Evolutionary conservation across 2,797 vertebrate genomes (phyloP).

Genomic region (Gymnothorax reevesii): DNA sequence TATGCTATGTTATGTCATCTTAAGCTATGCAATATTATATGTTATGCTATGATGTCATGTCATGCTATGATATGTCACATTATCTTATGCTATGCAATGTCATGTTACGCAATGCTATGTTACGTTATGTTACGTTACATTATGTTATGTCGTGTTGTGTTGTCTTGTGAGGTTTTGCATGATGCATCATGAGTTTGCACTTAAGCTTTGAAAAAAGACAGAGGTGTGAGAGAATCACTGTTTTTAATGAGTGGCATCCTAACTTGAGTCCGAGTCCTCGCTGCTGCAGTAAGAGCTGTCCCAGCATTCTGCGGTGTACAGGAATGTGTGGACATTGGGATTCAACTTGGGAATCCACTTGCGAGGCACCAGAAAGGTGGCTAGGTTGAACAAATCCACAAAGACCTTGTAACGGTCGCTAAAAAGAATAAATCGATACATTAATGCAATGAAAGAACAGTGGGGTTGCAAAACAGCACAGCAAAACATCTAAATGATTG

Average conservation of each 20-base stretch:
- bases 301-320: constrained; percentile 86
- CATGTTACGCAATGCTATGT: no score
- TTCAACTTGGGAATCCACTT: constrained; percentile 93
- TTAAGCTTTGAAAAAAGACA: neutral
- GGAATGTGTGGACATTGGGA: constrained; percentile 86
- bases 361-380: constrained; percentile 88
- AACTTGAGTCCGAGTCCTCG: constrained; percentile 94
- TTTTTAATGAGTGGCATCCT: constrained; percentile 35
- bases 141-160: no score
- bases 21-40: no score
- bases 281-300: constrained; percentile 98
- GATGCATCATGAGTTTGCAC: constrained; percentile 30
- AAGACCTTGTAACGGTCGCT: constrained; percentile 99
- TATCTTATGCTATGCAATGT: no score
- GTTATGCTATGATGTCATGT: no score
- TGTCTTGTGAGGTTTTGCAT: constrained; percentile 1
- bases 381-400: constrained; percentile 97
- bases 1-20: no score
- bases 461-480: no score
- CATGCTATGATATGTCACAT: no score
- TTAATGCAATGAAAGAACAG: neutral
- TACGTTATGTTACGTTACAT: no score
- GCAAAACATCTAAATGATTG: neutral
- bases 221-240: constrained; percentile 9
- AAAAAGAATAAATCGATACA: constrained; percentile 32